phyloP scores from a whole-genome alignment of 2,113 vertebrate genomes.

The Tympanuchus pallidicinctus region DNA sequence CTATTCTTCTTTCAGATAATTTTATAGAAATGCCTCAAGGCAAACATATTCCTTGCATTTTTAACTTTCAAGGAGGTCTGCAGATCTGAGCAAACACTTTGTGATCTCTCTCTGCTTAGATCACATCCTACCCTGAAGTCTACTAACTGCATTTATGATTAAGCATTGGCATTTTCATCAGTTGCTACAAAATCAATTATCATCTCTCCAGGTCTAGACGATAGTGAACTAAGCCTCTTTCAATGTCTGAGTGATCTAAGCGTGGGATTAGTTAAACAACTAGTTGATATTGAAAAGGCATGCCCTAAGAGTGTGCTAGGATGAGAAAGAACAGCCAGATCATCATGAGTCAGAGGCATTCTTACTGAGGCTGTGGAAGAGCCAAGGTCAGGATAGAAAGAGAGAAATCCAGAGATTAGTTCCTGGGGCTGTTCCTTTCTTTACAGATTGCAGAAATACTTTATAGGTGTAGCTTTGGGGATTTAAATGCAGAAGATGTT shows the following conservation, averaged over 20 bases:
- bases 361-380: neutral
- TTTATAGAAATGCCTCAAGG: neutral
- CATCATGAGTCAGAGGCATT: neutral
- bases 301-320: neutral
- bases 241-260: neutral
- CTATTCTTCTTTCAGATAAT: neutral
- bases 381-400: conserved; percentile 64
- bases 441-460: conserved; percentile 39
- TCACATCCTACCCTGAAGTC: neutral
- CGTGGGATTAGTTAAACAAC: neutral
- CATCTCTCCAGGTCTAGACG: neutral
- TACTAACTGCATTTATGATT: neutral
- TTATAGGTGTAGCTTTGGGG: conserved; percentile 39
- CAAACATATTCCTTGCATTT: neutral
- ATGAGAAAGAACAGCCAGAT: neutral
- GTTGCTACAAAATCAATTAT: neutral
- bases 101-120: neutral
- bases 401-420: conserved; percentile 39
- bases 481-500: conserved; percentile 54
- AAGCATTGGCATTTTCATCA: neutral
- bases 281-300: neutral
- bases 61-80: neutral
- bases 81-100: neutral
- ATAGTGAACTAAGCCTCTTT: neutral
- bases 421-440: conserved; percentile 50